Percentiles rank a stretch among this genome's conserved stretches.
These are phyloP conservation scores for Gambusia holbrooki DNA, from an alignment of 2,113 vertebrate species.

Conservation along the genomic window DNA sequence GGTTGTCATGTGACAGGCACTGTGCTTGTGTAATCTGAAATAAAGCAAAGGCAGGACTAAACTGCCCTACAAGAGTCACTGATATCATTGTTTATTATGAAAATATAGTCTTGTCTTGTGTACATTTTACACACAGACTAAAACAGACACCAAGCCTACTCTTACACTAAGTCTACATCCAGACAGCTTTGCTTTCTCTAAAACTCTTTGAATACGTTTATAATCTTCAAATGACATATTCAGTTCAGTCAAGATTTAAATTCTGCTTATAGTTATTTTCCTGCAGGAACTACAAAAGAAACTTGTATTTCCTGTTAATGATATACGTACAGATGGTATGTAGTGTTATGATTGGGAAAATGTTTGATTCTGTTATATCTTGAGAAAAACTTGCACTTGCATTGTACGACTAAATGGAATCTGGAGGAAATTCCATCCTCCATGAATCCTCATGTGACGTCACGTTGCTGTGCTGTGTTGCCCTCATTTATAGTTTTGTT, in stretches of 20 bases:
- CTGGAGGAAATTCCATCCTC: neutral
- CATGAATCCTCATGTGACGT: neutral
- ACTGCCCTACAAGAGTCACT: neutral
- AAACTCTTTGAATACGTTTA: neutral
- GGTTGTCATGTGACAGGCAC: too few relatives aligned
- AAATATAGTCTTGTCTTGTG: slow-evolving; percentile 34
- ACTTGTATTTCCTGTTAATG: neutral
- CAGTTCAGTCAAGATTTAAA: neutral
- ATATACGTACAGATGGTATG: neutral
- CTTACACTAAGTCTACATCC: neutral
- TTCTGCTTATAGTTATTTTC: neutral
- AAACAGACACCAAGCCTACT: neutral
- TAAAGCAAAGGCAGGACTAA: neutral
- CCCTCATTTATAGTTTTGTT: neutral
- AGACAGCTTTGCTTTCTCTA: neutral
- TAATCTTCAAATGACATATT: neutral
- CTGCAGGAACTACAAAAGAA: neutral
- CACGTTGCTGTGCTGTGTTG: neutral
- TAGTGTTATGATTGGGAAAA: neutral
- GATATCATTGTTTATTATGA: slow-evolving; percentile 47
- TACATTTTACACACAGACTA: slow-evolving; percentile 21
- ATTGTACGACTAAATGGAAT: neutral
- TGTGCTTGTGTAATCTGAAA: neutral
- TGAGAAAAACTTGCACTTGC: neutral
- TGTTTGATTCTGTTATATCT: neutral